Conservation (phyloP, 2,888 invertebrate genomes). For the Adelognathus sp. region DNA sequence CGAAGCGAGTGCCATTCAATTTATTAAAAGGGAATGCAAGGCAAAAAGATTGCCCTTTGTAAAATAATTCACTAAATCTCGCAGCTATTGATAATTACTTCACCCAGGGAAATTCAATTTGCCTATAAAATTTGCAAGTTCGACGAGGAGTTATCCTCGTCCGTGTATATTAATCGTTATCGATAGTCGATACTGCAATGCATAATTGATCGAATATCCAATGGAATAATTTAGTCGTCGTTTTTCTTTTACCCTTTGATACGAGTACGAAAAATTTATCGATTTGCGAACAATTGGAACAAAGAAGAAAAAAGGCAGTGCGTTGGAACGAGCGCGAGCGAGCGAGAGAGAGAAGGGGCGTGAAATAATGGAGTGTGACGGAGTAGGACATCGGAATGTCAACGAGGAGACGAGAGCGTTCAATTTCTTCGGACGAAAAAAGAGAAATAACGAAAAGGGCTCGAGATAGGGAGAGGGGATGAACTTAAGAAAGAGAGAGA, state of each 20-base stretch:
- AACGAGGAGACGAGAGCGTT: constrained; percentile 14
- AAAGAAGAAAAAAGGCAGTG: background rate
- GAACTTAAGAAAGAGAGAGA: too few relatives aligned
- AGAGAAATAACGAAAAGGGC: constrained; percentile 47
- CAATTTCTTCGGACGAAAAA: constrained; percentile 63
- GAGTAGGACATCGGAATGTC: constrained; percentile 35
- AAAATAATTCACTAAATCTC: background rate
- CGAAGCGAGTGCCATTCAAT: background rate
- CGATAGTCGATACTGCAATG: background rate
- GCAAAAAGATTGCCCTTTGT: background rate
- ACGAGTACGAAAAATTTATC: background rate
- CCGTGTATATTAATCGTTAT: background rate
- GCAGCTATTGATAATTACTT: background rate
- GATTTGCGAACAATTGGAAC: background rate
- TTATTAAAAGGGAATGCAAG: background rate
- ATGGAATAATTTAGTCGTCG: background rate
- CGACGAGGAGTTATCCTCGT: background rate
- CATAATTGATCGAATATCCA: background rate
- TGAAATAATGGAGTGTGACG: constrained; percentile 4
- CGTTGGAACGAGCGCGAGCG: background rate
- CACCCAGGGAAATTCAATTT: background rate
- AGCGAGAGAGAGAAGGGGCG: constrained; percentile 6
- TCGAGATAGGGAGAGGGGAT: constrained; percentile 20
- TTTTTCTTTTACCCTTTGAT: background rate
- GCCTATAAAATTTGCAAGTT: background rate